Base-by-base conservation (phyloP, 2,888 invertebrate species). In the Ectemnius continuus region DNA sequence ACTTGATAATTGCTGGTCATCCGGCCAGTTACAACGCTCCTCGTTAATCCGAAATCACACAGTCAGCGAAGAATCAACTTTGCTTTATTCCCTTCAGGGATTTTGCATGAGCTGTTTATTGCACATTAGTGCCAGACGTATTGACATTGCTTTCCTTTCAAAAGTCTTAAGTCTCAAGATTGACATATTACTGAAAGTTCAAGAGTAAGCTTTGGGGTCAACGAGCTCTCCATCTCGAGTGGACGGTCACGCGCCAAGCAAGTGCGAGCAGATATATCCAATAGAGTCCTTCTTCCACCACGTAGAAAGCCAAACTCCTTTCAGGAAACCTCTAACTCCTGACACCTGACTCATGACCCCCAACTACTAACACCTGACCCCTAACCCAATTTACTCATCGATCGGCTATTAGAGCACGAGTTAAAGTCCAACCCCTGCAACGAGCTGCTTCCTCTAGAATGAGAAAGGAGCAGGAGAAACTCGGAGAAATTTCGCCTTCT, bases 351-450 rank as follows among this genome's bases (percentile, higher is more conserved):
- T 11, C 36, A 36, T 36, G 36, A 11, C 36, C 36, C 36, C 11
- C 36, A 11, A 36, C 36, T 36, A 2, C 36, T 11, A 11, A 36
- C 36, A 8, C 5, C 36, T 11, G 36, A 36, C 36, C 36, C 8
- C 11, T 85, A 87, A 88, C 85, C 82, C 75, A 86, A 88, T 88
- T 88, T 88, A 76, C 81, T 78, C 85, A 81, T 86, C 84, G 82
- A 84, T 79, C 83, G 80, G 70, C 85, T 83, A 80, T 88, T 88
- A 86, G 83, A 85, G 80, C 76, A 80, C 5, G 36, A 85, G 83
- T 85, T 86, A 86, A 78, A 79, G 76, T 66, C 70, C 60, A 28
- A 62, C 8, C 2, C 8, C 36, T 8, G 36, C 0, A 36, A 45
- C 63, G 69, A 67, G n/a, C 56, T 70, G 78, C 73, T 75, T 76